These are phyloP conservation scores for Bradynema listronoti DNA, from an alignment of 1,140 invertebrate genomes.

Conservation along the genomic window DNA sequence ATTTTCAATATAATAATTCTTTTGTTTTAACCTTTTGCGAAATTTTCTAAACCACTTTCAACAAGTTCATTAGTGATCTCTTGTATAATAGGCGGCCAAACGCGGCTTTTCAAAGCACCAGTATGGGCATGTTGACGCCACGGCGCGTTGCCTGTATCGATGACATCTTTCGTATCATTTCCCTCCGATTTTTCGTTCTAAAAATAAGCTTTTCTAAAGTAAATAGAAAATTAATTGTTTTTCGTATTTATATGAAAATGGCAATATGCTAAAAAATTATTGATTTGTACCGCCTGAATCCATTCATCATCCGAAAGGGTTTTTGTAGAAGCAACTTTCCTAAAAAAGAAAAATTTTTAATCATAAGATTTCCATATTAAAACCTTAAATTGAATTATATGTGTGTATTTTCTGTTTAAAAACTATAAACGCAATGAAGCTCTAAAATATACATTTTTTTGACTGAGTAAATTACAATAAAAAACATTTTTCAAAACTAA, in stretches of 20 bases:
- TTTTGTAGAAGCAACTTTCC: constrained; percentile 1
- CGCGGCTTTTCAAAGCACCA: constrained; percentile 27
- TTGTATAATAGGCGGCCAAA: constrained; percentile 25
- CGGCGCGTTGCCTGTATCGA: constrained; percentile 21
- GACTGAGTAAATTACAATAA: neutral
- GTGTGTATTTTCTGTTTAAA: no score
- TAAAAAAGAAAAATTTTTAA: neutral
- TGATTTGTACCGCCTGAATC: neutral
- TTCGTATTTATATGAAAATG: neutral
- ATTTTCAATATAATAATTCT: neutral
- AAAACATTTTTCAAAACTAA: neutral
- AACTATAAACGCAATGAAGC: neutral
- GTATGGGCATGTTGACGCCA: constrained; percentile 19
- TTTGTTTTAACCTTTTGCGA: neutral
- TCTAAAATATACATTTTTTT: neutral
- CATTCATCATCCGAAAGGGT: constrained; percentile 1
- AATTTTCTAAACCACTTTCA: neutral
- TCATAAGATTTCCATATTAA: no score
- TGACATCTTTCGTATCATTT: constrained; percentile 4
- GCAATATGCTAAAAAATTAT: neutral
- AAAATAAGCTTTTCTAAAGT: neutral
- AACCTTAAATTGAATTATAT: no score
- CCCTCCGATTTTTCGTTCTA: neutral
- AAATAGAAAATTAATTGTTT: neutral
- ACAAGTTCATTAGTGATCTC: neutral